Evolutionary conservation across 2,797 vertebrate species (phyloP).

Genomic region (Astyanax mexicanus): DNA sequence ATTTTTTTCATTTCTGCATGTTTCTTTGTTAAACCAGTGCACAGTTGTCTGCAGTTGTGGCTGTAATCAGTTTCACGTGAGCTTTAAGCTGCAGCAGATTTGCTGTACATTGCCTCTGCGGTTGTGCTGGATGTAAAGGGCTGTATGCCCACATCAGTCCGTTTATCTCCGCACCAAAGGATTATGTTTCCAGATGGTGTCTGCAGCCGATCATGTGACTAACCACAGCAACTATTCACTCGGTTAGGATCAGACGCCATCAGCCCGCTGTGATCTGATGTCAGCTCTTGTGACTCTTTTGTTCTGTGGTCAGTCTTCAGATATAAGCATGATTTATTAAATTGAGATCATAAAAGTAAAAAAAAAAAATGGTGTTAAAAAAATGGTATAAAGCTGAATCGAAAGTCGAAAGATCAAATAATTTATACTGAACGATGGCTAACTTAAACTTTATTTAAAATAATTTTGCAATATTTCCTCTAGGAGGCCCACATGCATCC

Average conservation of each 20-base stretch:
- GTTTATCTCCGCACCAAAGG: slow-evolving; percentile 40
- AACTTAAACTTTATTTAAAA: too few relatives aligned
- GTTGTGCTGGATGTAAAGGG: slow-evolving; percentile 22
- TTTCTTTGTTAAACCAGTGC: neutral
- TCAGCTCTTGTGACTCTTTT: slow-evolving; percentile 21
- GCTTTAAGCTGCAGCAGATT: slow-evolving; percentile 6
- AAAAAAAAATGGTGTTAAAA: too few relatives aligned
- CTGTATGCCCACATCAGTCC: neutral
- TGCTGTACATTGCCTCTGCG: slow-evolving; percentile 1
- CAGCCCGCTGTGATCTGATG: slow-evolving; percentile 31
- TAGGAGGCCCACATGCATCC: too few relatives aligned
- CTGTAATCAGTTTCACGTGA: neutral
- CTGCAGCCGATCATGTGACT: slow-evolving; percentile 38
- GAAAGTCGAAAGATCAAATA: too few relatives aligned
- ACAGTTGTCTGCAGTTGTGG: neutral
- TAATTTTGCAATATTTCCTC: too few relatives aligned
- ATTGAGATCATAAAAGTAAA: too few relatives aligned
- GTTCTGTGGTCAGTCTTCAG: neutral
- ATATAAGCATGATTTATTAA: too few relatives aligned
- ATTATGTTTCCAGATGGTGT: slow-evolving; percentile 45
- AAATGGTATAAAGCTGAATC: too few relatives aligned
- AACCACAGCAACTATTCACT: slow-evolving; percentile 24
- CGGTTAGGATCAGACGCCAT: slow-evolving; percentile 2
- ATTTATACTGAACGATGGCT: too few relatives aligned
- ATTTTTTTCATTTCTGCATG: neutral